Conservation (phyloP, 1,140 invertebrate species). For the Heliothis virescens region DNA sequence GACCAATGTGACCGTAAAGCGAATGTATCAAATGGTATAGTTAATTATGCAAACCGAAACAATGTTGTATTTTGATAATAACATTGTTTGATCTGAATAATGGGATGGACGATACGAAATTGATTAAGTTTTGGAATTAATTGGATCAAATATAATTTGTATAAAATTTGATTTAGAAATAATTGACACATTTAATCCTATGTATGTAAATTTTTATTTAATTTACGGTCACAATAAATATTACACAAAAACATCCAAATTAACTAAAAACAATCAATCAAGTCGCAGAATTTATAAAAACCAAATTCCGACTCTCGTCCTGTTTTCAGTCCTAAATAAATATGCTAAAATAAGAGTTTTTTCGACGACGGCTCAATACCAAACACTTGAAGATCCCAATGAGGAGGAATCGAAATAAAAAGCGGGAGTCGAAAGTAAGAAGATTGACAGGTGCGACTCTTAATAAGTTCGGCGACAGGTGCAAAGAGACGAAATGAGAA, state of each 20-base stretch:
- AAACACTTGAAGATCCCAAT: slow-evolving; percentile 74
- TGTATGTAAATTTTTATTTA: too few relatives aligned
- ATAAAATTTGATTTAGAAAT: too few relatives aligned
- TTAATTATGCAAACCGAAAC: slow-evolving; percentile 7
- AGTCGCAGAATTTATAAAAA: slow-evolving; percentile 32
- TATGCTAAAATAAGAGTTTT: slow-evolving; percentile 78
- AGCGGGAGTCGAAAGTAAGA: slow-evolving; percentile 63
- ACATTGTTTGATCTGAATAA: slow-evolving; percentile 1
- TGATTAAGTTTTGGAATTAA: too few relatives aligned
- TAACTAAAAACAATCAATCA: slow-evolving; percentile 37
- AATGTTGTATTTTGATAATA: slow-evolving; percentile 1
- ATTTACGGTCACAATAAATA: neutral
- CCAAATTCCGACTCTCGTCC: slow-evolving; percentile 3
- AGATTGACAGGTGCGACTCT: slow-evolving; percentile 85
- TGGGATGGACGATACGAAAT: neutral
- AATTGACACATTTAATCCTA: too few relatives aligned
- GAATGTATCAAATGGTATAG: slow-evolving; percentile 30
- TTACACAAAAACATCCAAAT: neutral
- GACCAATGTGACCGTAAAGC: slow-evolving; percentile 37
- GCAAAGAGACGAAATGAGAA: slow-evolving; percentile 77
- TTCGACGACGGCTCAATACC: slow-evolving; percentile 69
- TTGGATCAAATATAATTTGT: too few relatives aligned
- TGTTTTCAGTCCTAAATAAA: slow-evolving; percentile 77
- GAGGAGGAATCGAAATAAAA: slow-evolving; percentile 81
- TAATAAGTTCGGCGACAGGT: slow-evolving; percentile 83